phyloP scores from a whole-genome alignment of 2,113 vertebrate species.

The Anolis sagrei region DNA sequence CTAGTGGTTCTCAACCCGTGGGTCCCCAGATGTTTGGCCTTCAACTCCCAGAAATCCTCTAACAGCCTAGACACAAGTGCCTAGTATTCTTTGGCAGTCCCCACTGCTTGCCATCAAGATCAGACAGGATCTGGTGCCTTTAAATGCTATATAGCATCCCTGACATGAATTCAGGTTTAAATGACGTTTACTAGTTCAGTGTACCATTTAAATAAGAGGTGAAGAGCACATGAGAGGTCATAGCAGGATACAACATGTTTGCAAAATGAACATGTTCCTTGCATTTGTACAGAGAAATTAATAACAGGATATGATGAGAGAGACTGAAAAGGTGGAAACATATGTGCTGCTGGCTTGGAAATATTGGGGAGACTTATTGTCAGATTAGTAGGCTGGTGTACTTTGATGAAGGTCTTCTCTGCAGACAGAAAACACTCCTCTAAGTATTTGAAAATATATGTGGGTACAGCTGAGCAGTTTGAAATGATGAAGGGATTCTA shows the following conservation, averaged over 20 bases:
- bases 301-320: background rate
- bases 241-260: background rate
- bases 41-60: too few relatives aligned
- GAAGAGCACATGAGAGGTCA: background rate
- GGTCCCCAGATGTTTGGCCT: too few relatives aligned
- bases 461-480: constrained; percentile 7
- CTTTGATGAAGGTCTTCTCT: background rate
- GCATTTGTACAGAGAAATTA: background rate
- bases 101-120: too few relatives aligned
- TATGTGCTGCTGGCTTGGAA: background rate
- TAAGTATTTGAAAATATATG: too few relatives aligned
- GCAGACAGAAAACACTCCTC: background rate
- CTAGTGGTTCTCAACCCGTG: too few relatives aligned
- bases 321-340: background rate
- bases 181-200: background rate
- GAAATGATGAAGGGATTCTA: background rate
- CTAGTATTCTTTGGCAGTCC: too few relatives aligned
- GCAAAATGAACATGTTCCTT: background rate
- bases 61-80: too few relatives aligned
- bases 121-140: too few relatives aligned
- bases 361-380: background rate
- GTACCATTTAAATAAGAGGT: background rate
- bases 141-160: background rate
- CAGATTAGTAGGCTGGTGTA: background rate
- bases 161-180: background rate